phyloP scores from a whole-genome alignment of 2,888 invertebrate species.

The Pachycephus smyrnensis region DNA sequence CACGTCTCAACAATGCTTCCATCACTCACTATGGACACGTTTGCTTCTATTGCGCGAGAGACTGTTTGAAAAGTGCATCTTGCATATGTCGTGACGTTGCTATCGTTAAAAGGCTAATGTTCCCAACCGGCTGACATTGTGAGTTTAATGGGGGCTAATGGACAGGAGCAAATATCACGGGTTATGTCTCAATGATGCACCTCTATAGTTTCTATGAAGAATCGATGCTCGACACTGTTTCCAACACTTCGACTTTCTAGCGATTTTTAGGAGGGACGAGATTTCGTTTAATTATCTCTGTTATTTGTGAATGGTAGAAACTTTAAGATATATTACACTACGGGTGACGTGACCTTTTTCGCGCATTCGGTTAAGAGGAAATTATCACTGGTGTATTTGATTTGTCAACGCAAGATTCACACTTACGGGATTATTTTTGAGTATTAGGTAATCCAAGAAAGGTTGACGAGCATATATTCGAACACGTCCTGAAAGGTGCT shows the following conservation, averaged over 20 bases:
- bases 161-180: not conserved
- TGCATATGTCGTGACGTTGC: not conserved
- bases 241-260: not conserved
- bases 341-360: not conserved
- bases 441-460: not conserved
- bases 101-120: constrained; percentile 1
- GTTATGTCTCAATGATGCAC: not conserved
- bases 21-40: not conserved
- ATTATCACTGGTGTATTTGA: not conserved
- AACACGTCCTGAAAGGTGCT: not conserved
- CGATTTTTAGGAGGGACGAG: not conserved
- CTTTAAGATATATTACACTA: not conserved
- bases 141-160: not conserved
- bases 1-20: not conserved
- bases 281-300: not conserved
- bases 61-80: not conserved
- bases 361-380: not conserved
- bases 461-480: not conserved
- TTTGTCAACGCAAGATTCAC: not conserved
- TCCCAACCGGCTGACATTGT: not conserved
- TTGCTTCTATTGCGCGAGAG: not conserved
- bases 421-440: not conserved
- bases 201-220: not conserved
- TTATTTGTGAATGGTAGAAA: not conserved
- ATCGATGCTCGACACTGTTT: not conserved